Conservation (phyloP, 2,888 invertebrate species). For the Habroteleia sp. region DNA sequence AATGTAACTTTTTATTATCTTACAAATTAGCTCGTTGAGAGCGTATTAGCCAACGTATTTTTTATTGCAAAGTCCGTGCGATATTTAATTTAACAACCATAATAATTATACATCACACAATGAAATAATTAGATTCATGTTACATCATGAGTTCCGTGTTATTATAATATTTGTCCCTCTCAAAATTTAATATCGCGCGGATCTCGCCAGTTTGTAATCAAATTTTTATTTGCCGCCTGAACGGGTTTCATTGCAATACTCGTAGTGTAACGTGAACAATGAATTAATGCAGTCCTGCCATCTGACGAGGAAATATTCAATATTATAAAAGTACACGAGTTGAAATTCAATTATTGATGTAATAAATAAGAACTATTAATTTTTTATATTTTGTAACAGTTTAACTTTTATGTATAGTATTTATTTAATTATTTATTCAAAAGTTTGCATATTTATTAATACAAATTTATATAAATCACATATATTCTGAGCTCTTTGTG, state of each 20-base stretch:
- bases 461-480: too few relatives aligned
- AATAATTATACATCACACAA: slow-evolving; percentile 9
- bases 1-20: slow-evolving; percentile 38
- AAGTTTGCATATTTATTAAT: too few relatives aligned
- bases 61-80: not conserved
- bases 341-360: too few relatives aligned
- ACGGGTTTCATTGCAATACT: not conserved
- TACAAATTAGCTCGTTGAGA: slow-evolving; percentile 11
- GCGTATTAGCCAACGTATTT: slow-evolving; percentile 6
- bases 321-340: slow-evolving; percentile 2
- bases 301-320: slow-evolving; percentile 26
- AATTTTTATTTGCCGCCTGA: slow-evolving; percentile 3
- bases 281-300: slow-evolving; percentile 28
- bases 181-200: not conserved
- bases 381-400: too few relatives aligned
- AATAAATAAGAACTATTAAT: too few relatives aligned
- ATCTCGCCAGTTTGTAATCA: not conserved
- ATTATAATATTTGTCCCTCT: not conserved
- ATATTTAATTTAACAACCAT: slow-evolving; percentile 6
- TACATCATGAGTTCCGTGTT: not conserved
- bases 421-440: too few relatives aligned
- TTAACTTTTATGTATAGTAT: slow-evolving; percentile 2
- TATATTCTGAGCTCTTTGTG: too few relatives aligned
- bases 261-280: not conserved
- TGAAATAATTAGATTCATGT: slow-evolving; percentile 3